These are phyloP conservation scores for Periophthalmodon schlosseri DNA, from an alignment of 2,113 vertebrate genomes.

Conservation along the genomic window DNA sequence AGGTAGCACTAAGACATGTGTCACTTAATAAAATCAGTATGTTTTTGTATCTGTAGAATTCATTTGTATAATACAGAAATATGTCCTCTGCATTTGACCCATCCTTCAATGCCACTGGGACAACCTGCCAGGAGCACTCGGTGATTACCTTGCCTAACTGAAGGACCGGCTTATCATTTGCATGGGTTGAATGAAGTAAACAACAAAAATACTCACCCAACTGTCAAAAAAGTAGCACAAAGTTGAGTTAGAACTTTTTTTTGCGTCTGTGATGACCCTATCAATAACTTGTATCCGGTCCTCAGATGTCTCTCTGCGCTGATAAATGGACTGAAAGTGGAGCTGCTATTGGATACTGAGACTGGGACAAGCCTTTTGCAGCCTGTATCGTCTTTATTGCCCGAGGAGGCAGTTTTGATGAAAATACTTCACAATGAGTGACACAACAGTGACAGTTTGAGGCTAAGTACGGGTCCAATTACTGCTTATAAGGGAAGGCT, in stretches of 20 bases:
- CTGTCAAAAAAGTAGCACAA: not conserved
- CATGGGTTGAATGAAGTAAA: not conserved
- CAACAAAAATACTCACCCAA: not conserved
- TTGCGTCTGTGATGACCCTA: not conserved
- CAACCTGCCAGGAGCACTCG: no score
- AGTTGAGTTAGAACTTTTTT: not conserved
- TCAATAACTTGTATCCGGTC: not conserved
- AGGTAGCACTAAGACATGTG: no score
- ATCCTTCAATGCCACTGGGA: no score
- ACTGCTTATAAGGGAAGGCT: constrained; percentile 22
- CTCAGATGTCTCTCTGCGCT: not conserved
- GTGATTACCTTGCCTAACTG: no score
- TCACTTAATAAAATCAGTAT: no score
- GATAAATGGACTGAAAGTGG: constrained; percentile 40
- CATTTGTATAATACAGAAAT: no score
- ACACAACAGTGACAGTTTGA: constrained; percentile 44
- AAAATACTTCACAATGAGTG: constrained; percentile 36
- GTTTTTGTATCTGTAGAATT: no score
- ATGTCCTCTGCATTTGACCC: no score
- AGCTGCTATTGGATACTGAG: constrained; percentile 27
- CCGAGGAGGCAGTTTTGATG: constrained; percentile 21
- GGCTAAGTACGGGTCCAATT: constrained; percentile 42
- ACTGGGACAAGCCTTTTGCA: constrained; percentile 20
- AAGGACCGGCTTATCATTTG: no score
- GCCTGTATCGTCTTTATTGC: constrained; percentile 41